A percentile compares a stretch with the other conserved stretches of the same genome.
Evolutionary conservation across 2,888 invertebrate genomes (phyloP).

Genomic region (Mythimna vitellina): DNA sequence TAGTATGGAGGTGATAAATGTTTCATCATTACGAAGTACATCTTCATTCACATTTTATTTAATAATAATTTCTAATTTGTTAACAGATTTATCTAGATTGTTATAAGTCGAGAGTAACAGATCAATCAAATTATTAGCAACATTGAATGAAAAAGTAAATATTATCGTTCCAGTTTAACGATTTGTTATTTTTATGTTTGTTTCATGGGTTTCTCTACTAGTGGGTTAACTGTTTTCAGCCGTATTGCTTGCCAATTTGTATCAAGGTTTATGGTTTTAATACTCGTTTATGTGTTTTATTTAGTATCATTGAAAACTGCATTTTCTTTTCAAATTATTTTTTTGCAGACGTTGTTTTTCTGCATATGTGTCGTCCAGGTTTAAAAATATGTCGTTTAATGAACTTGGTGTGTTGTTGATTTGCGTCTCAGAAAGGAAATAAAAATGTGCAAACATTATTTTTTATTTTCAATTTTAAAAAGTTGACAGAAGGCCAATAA

Average conservation of each 20-base stretch:
- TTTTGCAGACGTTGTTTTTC: background rate
- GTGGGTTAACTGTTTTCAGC: constrained; percentile 25
- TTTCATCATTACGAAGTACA: background rate
- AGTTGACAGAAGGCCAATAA: background rate
- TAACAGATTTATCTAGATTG: constrained; percentile 10
- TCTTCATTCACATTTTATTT: constrained; percentile 13
- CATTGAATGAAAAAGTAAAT: constrained; percentile 23
- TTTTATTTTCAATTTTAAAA: background rate
- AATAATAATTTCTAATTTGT: background rate
- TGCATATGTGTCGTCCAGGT: background rate
- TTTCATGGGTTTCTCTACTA: constrained; percentile 25
- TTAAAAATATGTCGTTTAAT: background rate
- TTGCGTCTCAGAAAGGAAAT: background rate
- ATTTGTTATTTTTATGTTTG: constrained; percentile 46
- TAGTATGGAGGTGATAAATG: background rate
- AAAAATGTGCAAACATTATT: background rate
- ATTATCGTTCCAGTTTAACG: constrained; percentile 33
- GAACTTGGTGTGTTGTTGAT: background rate
- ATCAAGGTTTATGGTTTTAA: constrained; percentile 38
- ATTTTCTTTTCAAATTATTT: constrained; percentile 12
- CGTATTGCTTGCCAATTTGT: constrained; percentile 38
- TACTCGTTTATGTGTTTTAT: constrained; percentile 15
- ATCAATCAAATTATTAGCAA: constrained; percentile 26
- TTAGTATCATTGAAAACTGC: constrained; percentile 2
- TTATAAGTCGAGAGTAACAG: constrained; percentile 17